Base-by-base conservation (phyloP, 2,113 vertebrate genomes). In the Neogale vison region DNA sequence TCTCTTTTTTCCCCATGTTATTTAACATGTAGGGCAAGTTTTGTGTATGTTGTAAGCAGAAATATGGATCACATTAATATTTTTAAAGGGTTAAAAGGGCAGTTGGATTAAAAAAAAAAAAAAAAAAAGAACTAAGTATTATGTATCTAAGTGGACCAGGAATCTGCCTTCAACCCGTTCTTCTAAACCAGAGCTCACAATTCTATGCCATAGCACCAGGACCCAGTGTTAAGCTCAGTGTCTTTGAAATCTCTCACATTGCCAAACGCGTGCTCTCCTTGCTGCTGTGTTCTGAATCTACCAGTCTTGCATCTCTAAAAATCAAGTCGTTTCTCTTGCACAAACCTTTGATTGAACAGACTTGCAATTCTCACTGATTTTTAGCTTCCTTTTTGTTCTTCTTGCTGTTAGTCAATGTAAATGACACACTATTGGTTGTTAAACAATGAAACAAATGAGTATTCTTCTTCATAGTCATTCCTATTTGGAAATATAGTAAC, bases 21-120 rank as follows among this genome's bases (percentile, higher is more conserved):
- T 93, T 97, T 88, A 90, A 96, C 57, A 83, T 52, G 26, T 74
- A 88, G 13, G 57, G 31, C 24, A 92, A 42, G 15, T 50, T 97
- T 88, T 96, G 14, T 95, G 12, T 71, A 45, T 65, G 31, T 71
- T 92, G 3, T 76, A 93, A 87, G 34, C 39, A 94, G 21, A 98
- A 96, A 92, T 94, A 29, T 71, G 29, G 29, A 87, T 85, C 77
- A 52, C 36, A 93, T 81, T 65, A 80, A 88, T 76, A 96, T 57
- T 88, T 95, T 83, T 83, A 77, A 97, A 80, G 13, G n/a, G 9
- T 29, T 86, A 18, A 95, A 93, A 86, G 15, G 8, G 29, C 36
- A 81, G 52, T 31, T 71, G 12, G 11, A 77, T 83, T 96, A 7
- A 50, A 47, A 90, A 88, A 90, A 88, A n/a, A n/a, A n/a, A n/a